Evolutionary conservation across 1,140 invertebrate species (phyloP).

Genomic region (Drosophila setifemur): DNA sequence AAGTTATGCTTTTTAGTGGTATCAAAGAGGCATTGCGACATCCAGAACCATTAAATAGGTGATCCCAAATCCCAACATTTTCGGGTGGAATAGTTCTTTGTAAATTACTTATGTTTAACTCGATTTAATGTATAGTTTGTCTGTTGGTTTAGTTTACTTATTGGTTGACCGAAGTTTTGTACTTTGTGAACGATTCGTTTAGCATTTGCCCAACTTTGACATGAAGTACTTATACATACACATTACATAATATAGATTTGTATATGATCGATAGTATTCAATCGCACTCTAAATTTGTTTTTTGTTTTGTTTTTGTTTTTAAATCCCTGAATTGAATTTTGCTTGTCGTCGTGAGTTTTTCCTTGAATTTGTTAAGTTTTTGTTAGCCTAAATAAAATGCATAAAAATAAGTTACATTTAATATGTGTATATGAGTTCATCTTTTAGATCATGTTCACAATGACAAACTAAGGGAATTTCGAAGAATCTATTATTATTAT

Average conservation of each 20-base stretch:
- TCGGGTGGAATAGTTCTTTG: slow-evolving; percentile 20
- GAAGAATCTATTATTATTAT: slow-evolving; percentile 35
- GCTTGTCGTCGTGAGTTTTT: slow-evolving; percentile 67
- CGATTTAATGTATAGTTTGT: slow-evolving; percentile 45
- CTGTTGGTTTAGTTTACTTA: slow-evolving; percentile 52
- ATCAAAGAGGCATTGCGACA: slow-evolving; percentile 27
- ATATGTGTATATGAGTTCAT: slow-evolving; percentile 62
- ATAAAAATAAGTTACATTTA: slow-evolving; percentile 73
- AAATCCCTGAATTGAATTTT: slow-evolving; percentile 82
- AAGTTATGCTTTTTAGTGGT: slow-evolving; percentile 15
- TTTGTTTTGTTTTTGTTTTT: slow-evolving; percentile 33
- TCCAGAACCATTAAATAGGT: slow-evolving; percentile 27
- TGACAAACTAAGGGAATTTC: slow-evolving; percentile 62
- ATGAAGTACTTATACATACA: slow-evolving; percentile 44
- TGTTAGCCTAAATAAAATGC: slow-evolving; percentile 78
- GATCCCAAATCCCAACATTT: not conserved
- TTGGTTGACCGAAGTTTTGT: slow-evolving; percentile 65
- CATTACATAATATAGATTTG: slow-evolving; percentile 23
- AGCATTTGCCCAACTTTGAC: slow-evolving; percentile 57
- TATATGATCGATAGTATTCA: slow-evolving; percentile 20
- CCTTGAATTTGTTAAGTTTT: slow-evolving; percentile 57
- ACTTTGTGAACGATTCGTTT: slow-evolving; percentile 70
- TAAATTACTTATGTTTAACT: slow-evolving; percentile 53
- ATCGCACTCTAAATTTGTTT: slow-evolving; percentile 27
- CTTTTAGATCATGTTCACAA: slow-evolving; percentile 75